phyloP scores from a whole-genome alignment of 2,888 invertebrate genomes.

The Mythimna lalbum region DNA sequence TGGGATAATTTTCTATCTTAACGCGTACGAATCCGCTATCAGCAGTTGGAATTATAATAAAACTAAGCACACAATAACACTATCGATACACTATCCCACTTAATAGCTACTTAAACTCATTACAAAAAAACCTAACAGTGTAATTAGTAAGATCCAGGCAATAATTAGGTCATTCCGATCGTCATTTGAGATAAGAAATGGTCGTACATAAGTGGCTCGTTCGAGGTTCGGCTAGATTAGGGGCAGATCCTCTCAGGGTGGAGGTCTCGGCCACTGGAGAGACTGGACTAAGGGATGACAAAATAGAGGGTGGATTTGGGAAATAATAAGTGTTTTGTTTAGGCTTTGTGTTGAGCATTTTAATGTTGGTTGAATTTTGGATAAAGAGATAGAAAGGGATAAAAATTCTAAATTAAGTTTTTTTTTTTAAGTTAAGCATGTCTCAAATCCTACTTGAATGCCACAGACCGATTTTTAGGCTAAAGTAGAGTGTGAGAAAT shows the following conservation, averaged over 20 bases:
- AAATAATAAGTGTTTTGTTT: constrained; percentile 16
- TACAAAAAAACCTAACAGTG: constrained; percentile 35
- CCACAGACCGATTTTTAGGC: too few species aligned
- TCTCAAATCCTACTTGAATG: too few species aligned
- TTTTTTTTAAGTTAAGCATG: too few species aligned
- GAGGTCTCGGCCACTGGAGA: constrained; percentile 63
- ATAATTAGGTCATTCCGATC: constrained; percentile 63
- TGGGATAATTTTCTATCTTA: too few species aligned
- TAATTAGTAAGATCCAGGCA: constrained; percentile 42
- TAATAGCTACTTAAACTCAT: constrained; percentile 16
- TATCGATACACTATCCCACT: neutral
- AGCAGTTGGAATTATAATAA: neutral
- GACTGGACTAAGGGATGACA: constrained; percentile 25
- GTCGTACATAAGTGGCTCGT: constrained; percentile 39
- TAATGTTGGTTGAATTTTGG: constrained; percentile 10
- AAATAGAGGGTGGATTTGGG: constrained; percentile 29
- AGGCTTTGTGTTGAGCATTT: constrained; percentile 34
- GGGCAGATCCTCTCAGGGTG: constrained; percentile 42
- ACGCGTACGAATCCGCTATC: too few species aligned
- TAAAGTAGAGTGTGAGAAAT: too few species aligned
- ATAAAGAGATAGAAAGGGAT: neutral
- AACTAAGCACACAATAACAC: neutral
- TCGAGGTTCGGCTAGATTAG: constrained; percentile 61
- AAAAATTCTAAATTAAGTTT: too few species aligned
- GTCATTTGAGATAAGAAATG: constrained; percentile 59